Evolutionary conservation across 2,113 vertebrate genomes (phyloP).

Genomic region (Girardinichthys multiradiatus): DNA sequence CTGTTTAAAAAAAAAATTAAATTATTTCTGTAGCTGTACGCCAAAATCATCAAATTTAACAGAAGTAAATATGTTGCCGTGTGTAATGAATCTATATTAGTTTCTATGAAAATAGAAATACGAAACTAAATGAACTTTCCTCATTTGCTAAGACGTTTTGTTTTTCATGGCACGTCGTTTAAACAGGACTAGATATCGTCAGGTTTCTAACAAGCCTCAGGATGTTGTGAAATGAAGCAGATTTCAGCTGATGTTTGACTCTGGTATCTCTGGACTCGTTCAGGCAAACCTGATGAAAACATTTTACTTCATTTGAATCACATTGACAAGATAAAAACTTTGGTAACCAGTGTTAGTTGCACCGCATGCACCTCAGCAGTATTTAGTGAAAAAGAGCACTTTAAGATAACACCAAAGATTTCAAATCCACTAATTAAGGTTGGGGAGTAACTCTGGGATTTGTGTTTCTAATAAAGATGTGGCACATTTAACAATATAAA

Average conservation of each 20-base stretch:
- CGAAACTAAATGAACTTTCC: too few relatives aligned
- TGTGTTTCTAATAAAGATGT: constrained; percentile 71
- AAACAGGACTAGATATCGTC: neutral
- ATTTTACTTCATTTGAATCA: constrained; percentile 16
- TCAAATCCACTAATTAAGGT: constrained; percentile 15
- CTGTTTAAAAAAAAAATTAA: too few relatives aligned
- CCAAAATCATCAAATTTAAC: too few relatives aligned
- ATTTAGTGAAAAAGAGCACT: constrained; percentile 36
- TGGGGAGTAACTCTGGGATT: constrained; percentile 13
- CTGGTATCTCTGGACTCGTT: neutral
- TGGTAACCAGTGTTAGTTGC: constrained; percentile 57
- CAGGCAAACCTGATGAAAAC: neutral
- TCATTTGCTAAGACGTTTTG: neutral
- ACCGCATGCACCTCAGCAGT: constrained; percentile 6
- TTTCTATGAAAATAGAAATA: too few relatives aligned
- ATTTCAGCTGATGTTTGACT: neutral
- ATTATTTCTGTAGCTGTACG: too few relatives aligned
- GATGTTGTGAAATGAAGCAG: neutral
- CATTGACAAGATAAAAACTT: constrained; percentile 56
- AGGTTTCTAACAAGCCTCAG: neutral
- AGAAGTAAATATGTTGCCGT: too few relatives aligned
- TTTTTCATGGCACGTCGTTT: too few relatives aligned
- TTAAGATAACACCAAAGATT: constrained; percentile 27
- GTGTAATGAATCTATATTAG: too few relatives aligned
- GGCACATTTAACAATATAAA: constrained; percentile 74